Conservation (phyloP, 2,113 vertebrate genomes). For the Campylomormyrus numenius region DNA sequence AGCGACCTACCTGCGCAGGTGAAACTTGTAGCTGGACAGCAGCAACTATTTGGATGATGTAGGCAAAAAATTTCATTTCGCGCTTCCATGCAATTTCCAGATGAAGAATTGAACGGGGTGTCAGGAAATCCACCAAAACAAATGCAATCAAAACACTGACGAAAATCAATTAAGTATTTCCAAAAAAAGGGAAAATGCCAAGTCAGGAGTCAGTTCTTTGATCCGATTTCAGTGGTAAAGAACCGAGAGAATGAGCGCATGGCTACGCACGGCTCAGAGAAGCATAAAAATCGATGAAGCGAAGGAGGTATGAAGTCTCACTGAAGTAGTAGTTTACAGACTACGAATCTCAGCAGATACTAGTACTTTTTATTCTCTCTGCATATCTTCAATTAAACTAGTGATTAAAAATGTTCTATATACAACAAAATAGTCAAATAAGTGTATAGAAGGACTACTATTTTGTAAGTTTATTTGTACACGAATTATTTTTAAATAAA, state of each 20-base stretch:
- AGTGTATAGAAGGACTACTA: not conserved
- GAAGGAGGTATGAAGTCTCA: not conserved
- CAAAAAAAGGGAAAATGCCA: conserved; percentile 19
- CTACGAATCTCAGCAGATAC: not conserved
- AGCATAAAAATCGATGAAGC: conserved; percentile 44
- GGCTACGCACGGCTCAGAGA: conserved; percentile 40
- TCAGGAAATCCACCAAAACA: conserved; percentile 33
- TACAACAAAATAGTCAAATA: not conserved
- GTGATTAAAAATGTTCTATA: not conserved
- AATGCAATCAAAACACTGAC: not conserved
- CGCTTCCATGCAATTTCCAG: conserved; percentile 26
- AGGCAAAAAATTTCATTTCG: conserved; percentile 53
- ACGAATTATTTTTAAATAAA: not conserved
- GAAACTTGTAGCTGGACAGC: conserved; percentile 56
- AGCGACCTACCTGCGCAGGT: conserved; percentile 61
- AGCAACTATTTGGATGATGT: conserved; percentile 47
- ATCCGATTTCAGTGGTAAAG: conserved; percentile 21
- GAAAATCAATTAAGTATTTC: conserved; percentile 33
- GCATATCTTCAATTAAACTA: not conserved
- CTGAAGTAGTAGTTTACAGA: not conserved
- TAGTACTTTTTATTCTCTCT: not conserved
- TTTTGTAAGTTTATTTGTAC: not conserved
- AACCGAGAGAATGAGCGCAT: conserved; percentile 22
- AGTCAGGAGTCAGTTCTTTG: conserved; percentile 22
- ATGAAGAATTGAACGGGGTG: conserved; percentile 12